Conservation (phyloP, 2,797 vertebrate species). For the Linurgus olivaceus region DNA sequence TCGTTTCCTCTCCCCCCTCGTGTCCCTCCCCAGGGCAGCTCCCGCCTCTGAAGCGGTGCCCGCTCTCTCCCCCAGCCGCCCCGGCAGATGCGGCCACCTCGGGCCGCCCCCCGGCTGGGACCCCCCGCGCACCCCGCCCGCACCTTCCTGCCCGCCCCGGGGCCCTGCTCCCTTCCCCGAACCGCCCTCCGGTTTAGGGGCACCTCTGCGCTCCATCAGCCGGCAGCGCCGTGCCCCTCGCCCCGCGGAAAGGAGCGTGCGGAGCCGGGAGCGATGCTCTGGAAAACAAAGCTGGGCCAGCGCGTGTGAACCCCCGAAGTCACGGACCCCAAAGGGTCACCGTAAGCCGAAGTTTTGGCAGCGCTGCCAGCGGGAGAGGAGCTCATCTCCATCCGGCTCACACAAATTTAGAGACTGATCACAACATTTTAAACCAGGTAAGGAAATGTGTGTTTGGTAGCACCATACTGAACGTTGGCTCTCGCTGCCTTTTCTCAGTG, state of each 20-base stretch:
- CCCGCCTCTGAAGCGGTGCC: not conserved
- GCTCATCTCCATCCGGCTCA: not conserved
- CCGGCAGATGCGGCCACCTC: not conserved
- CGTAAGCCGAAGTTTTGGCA: not conserved
- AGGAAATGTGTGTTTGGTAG: not conserved
- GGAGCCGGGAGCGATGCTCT: not conserved
- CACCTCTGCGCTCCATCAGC: fast-evolving
- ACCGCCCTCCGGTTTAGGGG: not conserved
- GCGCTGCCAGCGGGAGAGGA: not conserved
- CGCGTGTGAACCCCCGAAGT: not conserved
- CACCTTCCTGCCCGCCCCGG: not conserved
- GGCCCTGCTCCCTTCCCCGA: not conserved
- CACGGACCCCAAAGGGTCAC: not conserved
- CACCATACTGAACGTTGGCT: not conserved
- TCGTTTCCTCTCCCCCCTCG: slow-evolving; percentile 78
- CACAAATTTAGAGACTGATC: not conserved
- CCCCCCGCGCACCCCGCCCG: not conserved
- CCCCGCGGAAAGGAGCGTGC: not conserved
- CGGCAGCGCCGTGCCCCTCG: too few relatives aligned
- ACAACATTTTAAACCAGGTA: not conserved
- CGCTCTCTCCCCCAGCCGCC: not conserved
- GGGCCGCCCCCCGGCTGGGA: not conserved
- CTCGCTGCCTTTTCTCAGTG: slow-evolving; percentile 9
- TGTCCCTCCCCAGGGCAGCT: not conserved
- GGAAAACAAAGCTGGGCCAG: not conserved